These are phyloP conservation scores for Pilophorus perplexus DNA, from an alignment of 2,888 invertebrate species.

Conservation along the genomic window DNA sequence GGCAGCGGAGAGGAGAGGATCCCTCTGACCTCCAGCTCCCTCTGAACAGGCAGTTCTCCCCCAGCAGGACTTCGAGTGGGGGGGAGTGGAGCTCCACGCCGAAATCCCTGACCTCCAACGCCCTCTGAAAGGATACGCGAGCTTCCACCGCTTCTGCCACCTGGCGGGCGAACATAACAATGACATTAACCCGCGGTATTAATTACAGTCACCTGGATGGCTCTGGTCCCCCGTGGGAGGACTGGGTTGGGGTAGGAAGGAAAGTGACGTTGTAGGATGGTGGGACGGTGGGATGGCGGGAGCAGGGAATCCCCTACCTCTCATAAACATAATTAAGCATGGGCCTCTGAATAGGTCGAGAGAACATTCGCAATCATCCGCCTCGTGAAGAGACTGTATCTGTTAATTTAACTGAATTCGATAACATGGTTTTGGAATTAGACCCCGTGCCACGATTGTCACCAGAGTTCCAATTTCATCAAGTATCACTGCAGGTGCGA, in stretches of 20 bases:
- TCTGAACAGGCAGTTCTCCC: not conserved
- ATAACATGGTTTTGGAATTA: conserved; percentile 30
- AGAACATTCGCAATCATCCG: conserved; percentile 22
- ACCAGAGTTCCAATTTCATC: too few species aligned
- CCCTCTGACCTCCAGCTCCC: not conserved
- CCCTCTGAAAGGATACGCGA: too few species aligned
- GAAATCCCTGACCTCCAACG: too few species aligned
- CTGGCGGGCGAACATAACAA: not conserved
- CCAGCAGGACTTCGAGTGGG: conserved; percentile 1
- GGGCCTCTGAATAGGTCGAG: conserved; percentile 11
- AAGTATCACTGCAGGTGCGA: too few species aligned
- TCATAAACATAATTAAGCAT: conserved; percentile 37
- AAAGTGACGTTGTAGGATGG: not conserved
- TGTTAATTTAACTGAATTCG: conserved; percentile 24
- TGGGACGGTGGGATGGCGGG: not conserved
- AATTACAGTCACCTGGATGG: conserved; percentile 21
- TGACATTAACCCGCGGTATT: conserved; percentile 24
- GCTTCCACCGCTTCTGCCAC: too few species aligned
- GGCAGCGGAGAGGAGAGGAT: not conserved
- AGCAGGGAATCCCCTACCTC: conserved; percentile 9
- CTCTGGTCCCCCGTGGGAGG: too few species aligned
- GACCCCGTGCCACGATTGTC: too few species aligned
- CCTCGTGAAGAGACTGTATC: conserved; percentile 2
- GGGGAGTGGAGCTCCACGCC: too few species aligned
- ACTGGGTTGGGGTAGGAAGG: not conserved